Evolutionary conservation across 2,797 vertebrate genomes (phyloP).

Genomic region (Enteromius treurensis): DNA sequence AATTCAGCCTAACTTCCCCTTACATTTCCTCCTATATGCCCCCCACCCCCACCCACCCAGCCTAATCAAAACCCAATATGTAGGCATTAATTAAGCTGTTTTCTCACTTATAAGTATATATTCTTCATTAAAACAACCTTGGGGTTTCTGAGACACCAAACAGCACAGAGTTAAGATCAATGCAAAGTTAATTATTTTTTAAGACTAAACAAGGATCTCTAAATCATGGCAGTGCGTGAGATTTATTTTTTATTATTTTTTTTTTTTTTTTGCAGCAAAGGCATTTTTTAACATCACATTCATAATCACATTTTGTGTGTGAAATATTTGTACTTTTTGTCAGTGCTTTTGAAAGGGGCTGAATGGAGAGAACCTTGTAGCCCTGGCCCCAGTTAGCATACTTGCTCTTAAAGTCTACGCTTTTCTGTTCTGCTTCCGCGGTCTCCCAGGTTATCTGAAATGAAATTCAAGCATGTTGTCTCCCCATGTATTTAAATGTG

Average conservation of each 20-base stretch:
- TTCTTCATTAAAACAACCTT: slow-evolving; percentile 11
- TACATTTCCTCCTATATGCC: background rate
- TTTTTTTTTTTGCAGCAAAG: too few relatives aligned
- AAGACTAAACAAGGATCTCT: background rate
- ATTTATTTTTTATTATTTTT: background rate
- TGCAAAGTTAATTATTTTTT: slow-evolving; percentile 11
- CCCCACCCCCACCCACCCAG: background rate
- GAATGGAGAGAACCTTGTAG: background rate
- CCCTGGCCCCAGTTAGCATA: background rate
- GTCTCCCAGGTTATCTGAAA: slow-evolving; percentile 50
- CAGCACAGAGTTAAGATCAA: background rate
- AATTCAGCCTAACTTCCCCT: slow-evolving; percentile 5
- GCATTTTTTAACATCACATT: too few relatives aligned
- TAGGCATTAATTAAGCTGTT: background rate
- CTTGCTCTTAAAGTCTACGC: background rate
- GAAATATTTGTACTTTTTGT: background rate
- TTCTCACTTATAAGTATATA: slow-evolving; percentile 5
- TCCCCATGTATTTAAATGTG: slow-evolving; percentile 47
- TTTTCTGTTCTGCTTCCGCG: slow-evolving; percentile 22
- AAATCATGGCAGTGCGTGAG: background rate
- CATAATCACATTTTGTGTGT: background rate
- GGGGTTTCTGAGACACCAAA: background rate
- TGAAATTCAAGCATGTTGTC: slow-evolving; percentile 41
- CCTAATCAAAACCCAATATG: background rate
- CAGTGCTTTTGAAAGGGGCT: slow-evolving; percentile 7